These are phyloP conservation scores for Geotrypetes seraphini DNA, from an alignment of 2,797 vertebrate species.

Conservation along the genomic window DNA sequence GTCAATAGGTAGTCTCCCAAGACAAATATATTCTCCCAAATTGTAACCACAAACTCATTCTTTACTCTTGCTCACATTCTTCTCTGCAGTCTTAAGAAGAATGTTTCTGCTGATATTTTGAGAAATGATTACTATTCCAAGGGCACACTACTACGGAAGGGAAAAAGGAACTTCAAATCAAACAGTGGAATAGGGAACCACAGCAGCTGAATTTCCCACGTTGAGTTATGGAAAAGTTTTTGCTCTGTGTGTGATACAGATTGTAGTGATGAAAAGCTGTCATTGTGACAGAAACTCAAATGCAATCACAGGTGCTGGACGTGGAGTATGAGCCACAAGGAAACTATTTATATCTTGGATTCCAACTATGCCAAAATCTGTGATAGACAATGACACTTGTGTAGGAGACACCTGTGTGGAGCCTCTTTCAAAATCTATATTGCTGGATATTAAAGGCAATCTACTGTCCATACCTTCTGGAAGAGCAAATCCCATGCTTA, in stretches of 20 bases:
- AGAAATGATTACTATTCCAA: not conserved
- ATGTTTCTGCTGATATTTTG: not conserved
- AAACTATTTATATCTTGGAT: constrained; percentile 59
- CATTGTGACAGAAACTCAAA: constrained; percentile 64
- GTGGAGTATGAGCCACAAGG: constrained; percentile 49
- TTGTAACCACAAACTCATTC: no score
- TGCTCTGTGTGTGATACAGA: no score
- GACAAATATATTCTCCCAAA: not conserved
- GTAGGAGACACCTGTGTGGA: constrained; percentile 35
- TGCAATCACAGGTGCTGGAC: constrained; percentile 40
- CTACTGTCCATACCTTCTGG: constrained; percentile 34
- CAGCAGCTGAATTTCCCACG: no score
- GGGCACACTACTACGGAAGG: no score
- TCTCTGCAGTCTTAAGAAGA: not conserved
- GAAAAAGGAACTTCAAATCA: no score
- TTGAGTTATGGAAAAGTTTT: no score
- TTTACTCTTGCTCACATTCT: constrained; percentile 1
- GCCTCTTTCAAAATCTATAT: constrained; percentile 34
- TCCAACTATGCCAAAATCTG: constrained; percentile 65
- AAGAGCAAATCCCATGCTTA: constrained; percentile 64
- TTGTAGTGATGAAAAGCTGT: no score
- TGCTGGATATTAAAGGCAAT: constrained; percentile 41
- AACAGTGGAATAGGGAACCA: no score
- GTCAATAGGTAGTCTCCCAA: rapidly evolving
- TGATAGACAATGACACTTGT: constrained; percentile 59